Evolutionary conservation across 2,113 vertebrate species (phyloP), one percentile per base, ranked within the genome.

Genomic region (Phylloscopus trochilus): DNA sequence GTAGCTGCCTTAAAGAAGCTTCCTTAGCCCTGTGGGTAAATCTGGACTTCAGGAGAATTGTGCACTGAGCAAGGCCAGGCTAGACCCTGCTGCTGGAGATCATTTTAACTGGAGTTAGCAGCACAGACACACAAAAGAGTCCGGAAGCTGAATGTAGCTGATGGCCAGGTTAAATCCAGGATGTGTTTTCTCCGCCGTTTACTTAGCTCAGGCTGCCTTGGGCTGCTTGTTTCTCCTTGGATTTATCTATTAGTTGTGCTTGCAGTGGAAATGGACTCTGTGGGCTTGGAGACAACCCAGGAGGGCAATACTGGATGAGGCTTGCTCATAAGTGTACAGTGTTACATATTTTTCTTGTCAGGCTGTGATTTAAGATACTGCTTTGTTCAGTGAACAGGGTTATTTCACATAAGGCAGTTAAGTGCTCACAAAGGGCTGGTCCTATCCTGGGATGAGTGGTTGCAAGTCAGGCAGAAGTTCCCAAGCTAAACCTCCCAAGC

Each of bases 171-270:
- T 70, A 77, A 86, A 77, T 52, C 51, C 21, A 49, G 80, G 58
- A 26, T 41, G 7, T 28, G 3, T 87, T 93, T 90, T 87, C 64
- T 80, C 67, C 59, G 24, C 46, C 0, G 2, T 69, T 93, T 77
- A 24, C 44, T 75, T 78, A 70, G 23, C 31, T 86, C 47, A 22
- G 83, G 59, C n/a, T 8, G 47, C 83, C 76, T 87, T 83, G 53
- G 74, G 72, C 75, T 76, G 77, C 35, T 86, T 55, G 47, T 62
- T 91, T 89, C 52, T 86, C 41, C 80, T 81, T 68, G 69, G 19
- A 63, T 93, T 93, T 92, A 91, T 89, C 86, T 97, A 86, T 93
- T 90, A 74, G 59, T 86, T 93, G 59, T 86, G 92, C 59, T 89
- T 87, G 63, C 64, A 52, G 46, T 78, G 59, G 47, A 51, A 89